These are phyloP conservation scores for Drosophila obscura DNA, from an alignment of 1,140 invertebrate species.

Conservation along the genomic window DNA sequence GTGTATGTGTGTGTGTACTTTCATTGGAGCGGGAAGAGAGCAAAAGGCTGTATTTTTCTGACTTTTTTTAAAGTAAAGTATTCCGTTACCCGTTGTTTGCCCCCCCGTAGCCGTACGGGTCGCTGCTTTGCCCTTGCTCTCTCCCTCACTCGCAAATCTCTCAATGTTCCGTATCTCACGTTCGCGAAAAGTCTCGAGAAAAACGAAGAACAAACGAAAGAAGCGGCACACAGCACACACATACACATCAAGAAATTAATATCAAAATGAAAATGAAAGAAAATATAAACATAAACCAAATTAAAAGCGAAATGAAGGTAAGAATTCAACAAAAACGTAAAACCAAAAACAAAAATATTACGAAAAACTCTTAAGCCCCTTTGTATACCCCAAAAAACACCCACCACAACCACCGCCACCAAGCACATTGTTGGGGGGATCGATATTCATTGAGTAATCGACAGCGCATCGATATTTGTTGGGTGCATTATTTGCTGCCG, in stretches of 20 bases:
- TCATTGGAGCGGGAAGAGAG: slow-evolving; percentile 12
- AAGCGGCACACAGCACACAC: slow-evolving; percentile 47
- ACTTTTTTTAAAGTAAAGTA: slow-evolving; percentile 4
- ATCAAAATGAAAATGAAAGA: slow-evolving; percentile 54
- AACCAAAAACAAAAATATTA: slow-evolving; percentile 51
- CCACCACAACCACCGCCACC: background rate
- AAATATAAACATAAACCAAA: no score
- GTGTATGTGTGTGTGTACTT: slow-evolving; percentile 50
- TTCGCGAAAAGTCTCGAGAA: slow-evolving; percentile 54
- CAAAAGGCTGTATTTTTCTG: slow-evolving; percentile 15
- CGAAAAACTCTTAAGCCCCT: slow-evolving; percentile 44
- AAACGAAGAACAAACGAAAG: slow-evolving; percentile 35
- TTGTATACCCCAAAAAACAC: slow-evolving; percentile 5
- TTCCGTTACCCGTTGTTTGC: no score
- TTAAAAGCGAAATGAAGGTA: slow-evolving; percentile 60
- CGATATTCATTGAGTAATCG: no score
- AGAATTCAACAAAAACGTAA: slow-evolving; percentile 66
- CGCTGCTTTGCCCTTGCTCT: slow-evolving; percentile 51
- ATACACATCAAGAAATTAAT: slow-evolving; percentile 50
- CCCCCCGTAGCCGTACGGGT: slow-evolving; percentile 11
- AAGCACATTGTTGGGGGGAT: no score
- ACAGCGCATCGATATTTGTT: no score
- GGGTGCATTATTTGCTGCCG: no score
- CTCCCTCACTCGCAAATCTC: slow-evolving; percentile 1
- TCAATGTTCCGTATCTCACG: slow-evolving; percentile 41